Evolutionary conservation across 2,113 vertebrate species (phyloP).

Genomic region (Stigmatopora nigra): DNA sequence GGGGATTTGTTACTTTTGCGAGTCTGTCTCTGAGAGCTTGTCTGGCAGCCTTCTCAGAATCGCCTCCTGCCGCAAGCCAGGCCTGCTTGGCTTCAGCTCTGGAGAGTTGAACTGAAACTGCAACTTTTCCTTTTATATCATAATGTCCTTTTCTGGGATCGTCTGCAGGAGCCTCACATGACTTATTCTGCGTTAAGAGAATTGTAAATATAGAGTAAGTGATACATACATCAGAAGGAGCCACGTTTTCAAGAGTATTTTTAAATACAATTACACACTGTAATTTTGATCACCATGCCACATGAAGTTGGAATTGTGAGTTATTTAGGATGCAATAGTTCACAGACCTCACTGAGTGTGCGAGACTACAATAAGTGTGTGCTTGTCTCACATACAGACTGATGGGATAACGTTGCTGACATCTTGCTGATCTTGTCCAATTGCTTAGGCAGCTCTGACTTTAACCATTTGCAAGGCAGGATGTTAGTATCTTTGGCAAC

Average conservation of each 20-base stretch:
- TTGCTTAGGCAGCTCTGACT: conserved; percentile 73
- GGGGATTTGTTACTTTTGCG: conserved; percentile 60
- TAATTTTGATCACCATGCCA: too few species aligned
- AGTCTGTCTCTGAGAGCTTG: conserved; percentile 72
- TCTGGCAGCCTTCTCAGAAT: conserved; percentile 73
- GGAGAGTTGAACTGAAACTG: conserved; percentile 69
- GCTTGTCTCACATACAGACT: conserved; percentile 7
- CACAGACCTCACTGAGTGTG: neutral
- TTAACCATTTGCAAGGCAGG: conserved; percentile 75
- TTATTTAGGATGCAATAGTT: neutral
- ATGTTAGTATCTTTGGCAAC: conserved; percentile 66
- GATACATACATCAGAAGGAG: neutral
- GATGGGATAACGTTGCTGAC: conserved; percentile 48
- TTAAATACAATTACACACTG: too few species aligned
- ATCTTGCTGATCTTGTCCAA: conserved; percentile 75
- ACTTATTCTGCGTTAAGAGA: conserved; percentile 24
- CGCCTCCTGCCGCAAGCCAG: conserved; percentile 76
- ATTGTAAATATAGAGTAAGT: neutral
- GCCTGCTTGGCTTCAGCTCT: conserved; percentile 77
- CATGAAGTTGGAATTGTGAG: neutral
- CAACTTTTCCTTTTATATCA: neutral
- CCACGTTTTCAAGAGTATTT: too few species aligned
- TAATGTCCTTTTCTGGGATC: conserved; percentile 4
- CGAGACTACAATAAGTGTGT: conserved; percentile 27
- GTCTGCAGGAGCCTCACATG: neutral